Evolutionary conservation across 2,113 vertebrate genomes (phyloP).

Genomic region (Ictidomys tridecemlineatus): DNA sequence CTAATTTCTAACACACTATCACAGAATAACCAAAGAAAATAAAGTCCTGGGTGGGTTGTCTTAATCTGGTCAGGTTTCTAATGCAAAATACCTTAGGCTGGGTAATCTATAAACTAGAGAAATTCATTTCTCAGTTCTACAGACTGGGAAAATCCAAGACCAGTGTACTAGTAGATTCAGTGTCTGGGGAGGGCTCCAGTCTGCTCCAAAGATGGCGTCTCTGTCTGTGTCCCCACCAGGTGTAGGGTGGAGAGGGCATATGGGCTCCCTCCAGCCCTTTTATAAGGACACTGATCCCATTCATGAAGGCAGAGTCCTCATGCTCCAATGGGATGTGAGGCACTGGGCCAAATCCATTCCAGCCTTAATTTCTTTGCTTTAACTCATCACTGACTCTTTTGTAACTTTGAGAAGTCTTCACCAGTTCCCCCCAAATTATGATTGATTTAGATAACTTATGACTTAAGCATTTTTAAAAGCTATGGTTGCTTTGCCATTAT

Average conservation of each 20-base stretch:
- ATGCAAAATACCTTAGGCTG: not conserved
- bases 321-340: not conserved
- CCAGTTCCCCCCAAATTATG: conserved; percentile 11
- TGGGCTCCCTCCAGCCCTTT: not conserved
- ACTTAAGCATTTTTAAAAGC: not conserved
- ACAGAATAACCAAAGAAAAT: not conserved
- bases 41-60: not conserved
- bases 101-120: not conserved
- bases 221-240: not conserved
- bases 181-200: not conserved
- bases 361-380: not conserved
- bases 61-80: not conserved
- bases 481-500: not conserved
- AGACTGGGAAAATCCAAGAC: not conserved
- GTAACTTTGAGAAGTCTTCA: not conserved
- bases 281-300: not conserved
- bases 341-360: not conserved
- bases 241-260: not conserved
- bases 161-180: not conserved
- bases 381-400: not conserved
- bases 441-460: not conserved
- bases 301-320: not conserved
- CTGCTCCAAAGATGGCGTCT: not conserved
- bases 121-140: not conserved
- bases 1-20: not conserved